phyloP scores from a whole-genome alignment of 2,113 vertebrate genomes.

The Forbesichthys agassizii region DNA sequence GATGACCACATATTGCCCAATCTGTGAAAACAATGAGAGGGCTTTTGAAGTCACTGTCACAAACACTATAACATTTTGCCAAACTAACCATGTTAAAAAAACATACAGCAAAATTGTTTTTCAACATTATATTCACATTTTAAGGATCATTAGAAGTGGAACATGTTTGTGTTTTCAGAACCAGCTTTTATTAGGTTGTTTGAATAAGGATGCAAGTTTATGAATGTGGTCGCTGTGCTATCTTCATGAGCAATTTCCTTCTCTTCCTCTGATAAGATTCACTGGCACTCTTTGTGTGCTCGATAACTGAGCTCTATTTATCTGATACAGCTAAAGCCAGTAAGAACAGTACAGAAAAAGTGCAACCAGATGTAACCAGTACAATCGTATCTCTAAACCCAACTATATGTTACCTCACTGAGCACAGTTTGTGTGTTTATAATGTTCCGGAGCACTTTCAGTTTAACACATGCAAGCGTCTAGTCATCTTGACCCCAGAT shows the following conservation, averaged over 20 bases:
- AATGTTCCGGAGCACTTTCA: slow-evolving; percentile 7
- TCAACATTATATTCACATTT: slow-evolving; percentile 1
- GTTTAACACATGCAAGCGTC: slow-evolving; percentile 12
- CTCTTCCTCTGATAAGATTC: slow-evolving; percentile 69
- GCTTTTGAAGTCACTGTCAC: slow-evolving; percentile 27
- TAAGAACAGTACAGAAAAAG: slow-evolving; percentile 28
- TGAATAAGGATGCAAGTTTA: slow-evolving; percentile 37
- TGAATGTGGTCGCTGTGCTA: slow-evolving; percentile 38
- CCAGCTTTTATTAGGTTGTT: slow-evolving; percentile 13
- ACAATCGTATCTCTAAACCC: slow-evolving; percentile 10
- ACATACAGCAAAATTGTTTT: not conserved
- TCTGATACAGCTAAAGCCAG: slow-evolving; percentile 57
- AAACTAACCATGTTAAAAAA: not conserved
- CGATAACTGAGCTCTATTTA: slow-evolving; percentile 48
- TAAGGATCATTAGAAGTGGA: slow-evolving; percentile 6
- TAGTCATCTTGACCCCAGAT: slow-evolving; percentile 35
- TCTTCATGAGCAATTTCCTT: slow-evolving; percentile 68
- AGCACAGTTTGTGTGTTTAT: slow-evolving; percentile 1
- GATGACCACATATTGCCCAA: slow-evolving; percentile 31
- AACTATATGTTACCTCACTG: slow-evolving; percentile 16
- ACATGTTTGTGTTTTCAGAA: slow-evolving; percentile 27
- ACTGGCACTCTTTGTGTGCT: slow-evolving; percentile 49
- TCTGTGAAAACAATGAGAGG: slow-evolving; percentile 14
- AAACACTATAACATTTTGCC: slow-evolving; percentile 13
- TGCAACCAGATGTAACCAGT: slow-evolving; percentile 24